Percentiles rank a stretch among this genome's conserved stretches.
Evolutionary conservation across 2,888 invertebrate species (phyloP).

Genomic region (Anorthoa munda): DNA sequence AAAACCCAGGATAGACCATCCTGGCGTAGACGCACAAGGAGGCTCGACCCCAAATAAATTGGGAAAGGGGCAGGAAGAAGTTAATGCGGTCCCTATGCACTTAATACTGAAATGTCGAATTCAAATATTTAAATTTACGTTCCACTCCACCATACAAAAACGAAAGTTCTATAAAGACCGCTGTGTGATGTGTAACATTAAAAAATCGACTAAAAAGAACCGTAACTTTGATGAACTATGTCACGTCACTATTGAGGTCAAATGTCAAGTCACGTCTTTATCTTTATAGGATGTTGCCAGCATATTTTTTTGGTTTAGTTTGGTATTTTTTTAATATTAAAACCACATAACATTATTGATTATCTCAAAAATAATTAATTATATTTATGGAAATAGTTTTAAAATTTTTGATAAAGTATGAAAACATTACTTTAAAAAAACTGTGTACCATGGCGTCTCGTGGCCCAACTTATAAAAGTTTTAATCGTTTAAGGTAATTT

Average conservation of each 20-base stretch:
- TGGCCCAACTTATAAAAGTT: neutral
- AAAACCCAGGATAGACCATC: no score
- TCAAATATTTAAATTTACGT: neutral
- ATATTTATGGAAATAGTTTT: neutral
- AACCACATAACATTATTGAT: neutral
- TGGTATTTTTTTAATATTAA: neutral
- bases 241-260: constrained; percentile 24
- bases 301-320: neutral
- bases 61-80: no score
- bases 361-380: neutral
- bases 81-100: no score
- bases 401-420: neutral
- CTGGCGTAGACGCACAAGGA: no score
- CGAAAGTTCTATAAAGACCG: neutral
- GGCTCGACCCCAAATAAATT: no score
- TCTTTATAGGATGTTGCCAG: constrained; percentile 48
- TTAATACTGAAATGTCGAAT: neutral
- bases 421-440: neutral
- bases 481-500: neutral
- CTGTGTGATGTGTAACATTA: neutral
- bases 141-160: neutral
- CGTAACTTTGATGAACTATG: constrained; percentile 27
- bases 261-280: constrained; percentile 43
- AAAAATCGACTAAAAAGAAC: constrained; percentile 55
- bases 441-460: neutral